Evolutionary conservation across 1,140 invertebrate species (phyloP), one percentile per base, ranked within the genome.

Genomic region (Grapholita molesta): DNA sequence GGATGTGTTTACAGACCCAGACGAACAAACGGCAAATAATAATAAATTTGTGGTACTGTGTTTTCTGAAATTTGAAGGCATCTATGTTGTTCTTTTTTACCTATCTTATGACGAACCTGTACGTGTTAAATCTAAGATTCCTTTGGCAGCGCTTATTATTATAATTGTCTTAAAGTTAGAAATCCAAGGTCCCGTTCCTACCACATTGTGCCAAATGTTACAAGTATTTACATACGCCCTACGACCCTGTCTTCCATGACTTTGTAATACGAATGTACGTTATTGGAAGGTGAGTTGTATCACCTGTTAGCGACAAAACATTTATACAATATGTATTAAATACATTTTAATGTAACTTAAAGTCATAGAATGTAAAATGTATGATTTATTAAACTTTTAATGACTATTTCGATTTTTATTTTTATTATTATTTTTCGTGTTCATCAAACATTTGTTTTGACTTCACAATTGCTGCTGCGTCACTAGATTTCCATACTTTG

Each of bases 311-410:
- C 71, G 78, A 80, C 57, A 76, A 76, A 76, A 78, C 70, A 76
- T 86, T 84, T 83, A 78, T 84, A 90, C 81, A 88, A 38, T 35
- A 85, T 86, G 79, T 88, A 88, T 84, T 83, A 83, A 85, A 85
- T 81, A 84, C 80, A 82, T 89, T 86, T 88, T 88, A 88, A 80
- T 85, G 88, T 88, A 90, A 82, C 79, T 88, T 86, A 88, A 83
- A 83, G 72, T 77, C 77, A 83, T 85, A 76, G 83, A 82, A 81
- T 86, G 80, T 78, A 78, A 83, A 85, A 81, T 86, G 72, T 85
- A 85, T 83, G 82, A 81, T 79, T 85, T 83, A 88, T 83, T 86
- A 90, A 88, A 89, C 74, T 84, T 73, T 81, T 83, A 82, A 84
- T 87, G 76, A 84, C 82, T 78, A 79, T 77, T 42, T 65, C 72